phyloP scores from a whole-genome alignment of 2,797 vertebrate genomes.

The Benthosema pterotum region DNA sequence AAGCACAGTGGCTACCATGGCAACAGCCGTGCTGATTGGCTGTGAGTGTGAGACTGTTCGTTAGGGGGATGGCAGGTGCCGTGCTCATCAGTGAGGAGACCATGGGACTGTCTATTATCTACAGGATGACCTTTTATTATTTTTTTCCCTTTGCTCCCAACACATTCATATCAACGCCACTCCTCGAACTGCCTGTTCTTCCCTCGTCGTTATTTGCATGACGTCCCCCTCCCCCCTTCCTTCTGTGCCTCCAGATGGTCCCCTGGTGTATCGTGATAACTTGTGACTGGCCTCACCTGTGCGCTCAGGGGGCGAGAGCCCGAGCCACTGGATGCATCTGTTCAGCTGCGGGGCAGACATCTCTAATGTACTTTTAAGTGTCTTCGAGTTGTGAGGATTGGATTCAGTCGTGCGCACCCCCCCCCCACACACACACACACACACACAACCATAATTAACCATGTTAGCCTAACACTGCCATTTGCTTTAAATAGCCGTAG shows the following conservation, averaged over 20 bases:
- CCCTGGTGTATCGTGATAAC: slow-evolving; percentile 27
- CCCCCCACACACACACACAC: too few species aligned
- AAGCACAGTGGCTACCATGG: slow-evolving; percentile 94
- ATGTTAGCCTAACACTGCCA: too few species aligned
- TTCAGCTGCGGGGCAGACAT: slow-evolving; percentile 37
- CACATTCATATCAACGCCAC: slow-evolving; percentile 67
- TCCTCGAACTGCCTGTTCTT: slow-evolving; percentile 41
- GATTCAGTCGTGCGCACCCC: too few species aligned
- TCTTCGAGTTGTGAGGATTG: too few species aligned
- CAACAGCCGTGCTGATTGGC: slow-evolving; percentile 93
- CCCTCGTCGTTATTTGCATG: slow-evolving; percentile 60
- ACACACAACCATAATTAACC: too few species aligned
- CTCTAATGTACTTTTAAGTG: slow-evolving; percentile 31
- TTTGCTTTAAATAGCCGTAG: too few species aligned
- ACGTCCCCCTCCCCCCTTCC: slow-evolving; percentile 16
- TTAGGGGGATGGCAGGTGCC: slow-evolving; percentile 72
- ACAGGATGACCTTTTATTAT: slow-evolving; percentile 74
- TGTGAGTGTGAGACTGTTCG: slow-evolving; percentile 88
- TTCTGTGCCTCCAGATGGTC: slow-evolving; percentile 24
- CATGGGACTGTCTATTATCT: slow-evolving; percentile 74
- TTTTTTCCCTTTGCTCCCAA: slow-evolving; percentile 52
- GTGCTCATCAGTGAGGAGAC: slow-evolving; percentile 65
- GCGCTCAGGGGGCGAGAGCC: slow-evolving; percentile 34
- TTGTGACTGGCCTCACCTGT: slow-evolving; percentile 29
- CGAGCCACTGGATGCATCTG: slow-evolving; percentile 25